Evolutionary conservation across 2,888 invertebrate genomes (phyloP).

Genomic region (Polylopha cassiicola): DNA sequence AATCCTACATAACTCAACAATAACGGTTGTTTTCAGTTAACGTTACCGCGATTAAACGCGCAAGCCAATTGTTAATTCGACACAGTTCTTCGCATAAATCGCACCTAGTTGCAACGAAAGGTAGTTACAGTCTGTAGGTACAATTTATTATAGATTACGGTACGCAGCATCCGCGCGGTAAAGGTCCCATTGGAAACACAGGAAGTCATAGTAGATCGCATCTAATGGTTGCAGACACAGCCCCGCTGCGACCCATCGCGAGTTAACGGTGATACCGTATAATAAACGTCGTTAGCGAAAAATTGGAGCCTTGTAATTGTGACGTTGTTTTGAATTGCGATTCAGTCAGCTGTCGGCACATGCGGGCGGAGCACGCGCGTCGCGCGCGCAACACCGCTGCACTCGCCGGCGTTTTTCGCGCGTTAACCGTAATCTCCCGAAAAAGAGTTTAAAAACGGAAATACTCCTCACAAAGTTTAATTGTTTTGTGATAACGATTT

Average conservation of each 20-base stretch:
- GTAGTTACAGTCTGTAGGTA: constrained; percentile 56
- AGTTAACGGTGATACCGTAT: too few relatives aligned
- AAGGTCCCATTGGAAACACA: constrained; percentile 41
- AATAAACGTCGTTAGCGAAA: constrained; percentile 55
- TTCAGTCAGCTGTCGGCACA: constrained; percentile 75
- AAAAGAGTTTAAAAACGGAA: constrained; percentile 28
- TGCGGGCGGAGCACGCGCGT: constrained; percentile 65
- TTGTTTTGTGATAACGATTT: constrained; percentile 12
- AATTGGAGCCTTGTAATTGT: constrained; percentile 62
- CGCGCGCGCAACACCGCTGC: constrained; percentile 60
- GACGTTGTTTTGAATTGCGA: constrained; percentile 69
- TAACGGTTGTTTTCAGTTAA: constrained; percentile 45
- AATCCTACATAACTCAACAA: constrained; percentile 36
- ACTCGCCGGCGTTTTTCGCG: constrained; percentile 42
- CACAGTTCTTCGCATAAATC: constrained; percentile 65
- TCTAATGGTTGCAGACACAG: constrained; percentile 23
- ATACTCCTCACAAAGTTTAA: constrained; percentile 7
- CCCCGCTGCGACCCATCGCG: constrained; percentile 29
- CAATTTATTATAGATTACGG: constrained; percentile 58
- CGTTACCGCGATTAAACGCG: constrained; percentile 40
- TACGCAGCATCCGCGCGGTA: constrained; percentile 35
- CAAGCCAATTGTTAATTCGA: constrained; percentile 65
- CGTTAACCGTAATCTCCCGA: constrained; percentile 42
- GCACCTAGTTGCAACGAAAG: constrained; percentile 54
- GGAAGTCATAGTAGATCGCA: constrained; percentile 50